Percentiles rank a stretch among this genome's conserved stretches.
Evolutionary conservation across 2,888 invertebrate species (phyloP).

Genomic region (Dynastes hyllus): DNA sequence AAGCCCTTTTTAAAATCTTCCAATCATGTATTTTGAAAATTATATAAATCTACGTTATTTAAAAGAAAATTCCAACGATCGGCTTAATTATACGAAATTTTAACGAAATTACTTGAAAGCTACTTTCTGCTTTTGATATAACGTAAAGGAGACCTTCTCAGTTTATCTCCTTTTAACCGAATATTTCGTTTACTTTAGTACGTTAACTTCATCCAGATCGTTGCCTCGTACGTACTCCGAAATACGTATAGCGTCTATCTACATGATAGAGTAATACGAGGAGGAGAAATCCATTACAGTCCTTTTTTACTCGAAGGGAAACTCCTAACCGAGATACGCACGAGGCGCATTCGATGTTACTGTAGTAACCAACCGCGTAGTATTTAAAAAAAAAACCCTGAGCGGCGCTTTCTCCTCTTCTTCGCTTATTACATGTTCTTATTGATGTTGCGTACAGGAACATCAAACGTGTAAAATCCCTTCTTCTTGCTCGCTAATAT

Average conservation of each 20-base stretch:
- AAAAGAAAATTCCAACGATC: no score
- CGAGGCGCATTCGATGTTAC: neutral
- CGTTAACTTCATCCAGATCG: no score
- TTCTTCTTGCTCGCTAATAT: neutral
- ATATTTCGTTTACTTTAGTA: no score
- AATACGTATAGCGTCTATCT: neutral
- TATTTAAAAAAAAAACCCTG: constrained; percentile 5
- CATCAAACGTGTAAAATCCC: neutral
- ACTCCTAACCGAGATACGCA: constrained; percentile 14
- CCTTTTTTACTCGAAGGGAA: constrained; percentile 7
- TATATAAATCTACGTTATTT: no score
- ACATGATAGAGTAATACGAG: constrained; percentile 3
- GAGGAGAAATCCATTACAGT: constrained; percentile 10
- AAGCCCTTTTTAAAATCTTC: neutral
- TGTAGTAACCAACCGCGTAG: constrained; percentile 9
- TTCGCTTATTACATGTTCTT: constrained; percentile 24
- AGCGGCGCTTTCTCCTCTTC: neutral
- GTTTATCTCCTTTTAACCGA: no score
- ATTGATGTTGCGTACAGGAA: constrained; percentile 7
- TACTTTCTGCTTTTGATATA: no score
- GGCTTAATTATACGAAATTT: no score
- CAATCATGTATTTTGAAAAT: neutral
- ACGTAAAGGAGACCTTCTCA: no score
- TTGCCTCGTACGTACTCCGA: neutral
- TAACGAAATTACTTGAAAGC: no score